Evolutionary conservation across 2,888 invertebrate species (phyloP).

Genomic region (Xanthorhoe spadicearia): DNA sequence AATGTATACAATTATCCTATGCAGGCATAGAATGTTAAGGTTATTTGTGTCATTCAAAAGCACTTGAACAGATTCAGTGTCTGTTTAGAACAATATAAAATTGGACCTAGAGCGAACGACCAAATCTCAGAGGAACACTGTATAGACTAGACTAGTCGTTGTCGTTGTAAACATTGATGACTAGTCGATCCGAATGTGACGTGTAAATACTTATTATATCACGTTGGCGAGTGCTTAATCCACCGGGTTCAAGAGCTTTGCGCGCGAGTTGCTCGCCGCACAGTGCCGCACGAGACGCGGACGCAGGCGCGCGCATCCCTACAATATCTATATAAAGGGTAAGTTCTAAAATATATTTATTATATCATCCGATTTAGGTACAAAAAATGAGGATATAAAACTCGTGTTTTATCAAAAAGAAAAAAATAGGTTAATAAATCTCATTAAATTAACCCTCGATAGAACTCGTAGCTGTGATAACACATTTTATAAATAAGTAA

Average conservation of each 20-base stretch:
- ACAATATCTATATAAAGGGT: slow-evolving; percentile 29
- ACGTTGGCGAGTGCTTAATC: slow-evolving; percentile 22
- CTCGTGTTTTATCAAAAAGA: neutral
- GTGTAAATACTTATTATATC: slow-evolving; percentile 16
- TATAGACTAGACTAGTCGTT: neutral
- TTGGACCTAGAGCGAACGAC: too few species aligned
- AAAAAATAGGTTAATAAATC: neutral
- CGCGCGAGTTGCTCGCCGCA: slow-evolving; percentile 37
- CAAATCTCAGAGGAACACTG: neutral
- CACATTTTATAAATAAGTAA: slow-evolving; percentile 4
- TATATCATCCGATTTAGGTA: neutral
- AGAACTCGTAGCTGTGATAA: slow-evolving; percentile 2
- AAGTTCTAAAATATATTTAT: slow-evolving; percentile 22
- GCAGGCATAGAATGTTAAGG: too few species aligned
- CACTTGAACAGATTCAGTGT: too few species aligned
- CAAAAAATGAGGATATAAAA: neutral
- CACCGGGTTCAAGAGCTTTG: slow-evolving; percentile 40
- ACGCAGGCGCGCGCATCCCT: slow-evolving; percentile 44
- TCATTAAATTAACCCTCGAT: neutral
- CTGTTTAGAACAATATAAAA: too few species aligned
- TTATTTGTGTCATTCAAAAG: too few species aligned
- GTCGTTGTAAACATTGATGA: neutral
- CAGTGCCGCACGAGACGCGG: slow-evolving; percentile 46
- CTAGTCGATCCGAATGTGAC: slow-evolving; percentile 5
- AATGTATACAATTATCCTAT: too few species aligned